Conservation (phyloP, 2,888 invertebrate genomes). For the Scaptomyza parva region DNA sequence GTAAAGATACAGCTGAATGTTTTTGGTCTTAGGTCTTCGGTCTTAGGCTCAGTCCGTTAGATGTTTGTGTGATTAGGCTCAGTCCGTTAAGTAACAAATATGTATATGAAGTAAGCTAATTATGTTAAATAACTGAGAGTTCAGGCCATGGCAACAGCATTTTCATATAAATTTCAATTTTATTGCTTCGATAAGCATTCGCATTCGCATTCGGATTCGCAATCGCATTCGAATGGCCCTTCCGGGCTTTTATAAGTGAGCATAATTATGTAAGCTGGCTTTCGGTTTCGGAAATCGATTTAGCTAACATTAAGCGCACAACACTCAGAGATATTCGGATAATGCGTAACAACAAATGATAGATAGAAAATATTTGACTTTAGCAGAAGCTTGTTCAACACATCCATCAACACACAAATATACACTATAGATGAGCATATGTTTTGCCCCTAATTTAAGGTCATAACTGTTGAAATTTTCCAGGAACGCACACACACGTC, state of each 20-base stretch:
- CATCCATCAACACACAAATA: background rate
- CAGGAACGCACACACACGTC: background rate
- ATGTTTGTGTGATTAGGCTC: too few species aligned
- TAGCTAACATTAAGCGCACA: background rate
- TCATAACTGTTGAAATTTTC: background rate
- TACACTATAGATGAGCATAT: background rate
- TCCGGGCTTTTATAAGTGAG: background rate
- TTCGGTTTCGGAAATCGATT: slow-evolving; percentile 2
- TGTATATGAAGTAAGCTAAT: slow-evolving; percentile 21
- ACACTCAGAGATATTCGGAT: background rate
- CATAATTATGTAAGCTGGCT: slow-evolving; percentile 5
- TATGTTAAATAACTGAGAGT: slow-evolving; percentile 9
- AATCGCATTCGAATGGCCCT: background rate
- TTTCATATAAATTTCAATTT: slow-evolving; percentile 21
- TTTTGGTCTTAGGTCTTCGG: background rate
- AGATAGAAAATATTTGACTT: slow-evolving; percentile 3
- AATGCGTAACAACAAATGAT: background rate
- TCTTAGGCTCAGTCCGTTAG: background rate
- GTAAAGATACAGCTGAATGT: slow-evolving; percentile 8
- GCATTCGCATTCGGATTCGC: too few species aligned
- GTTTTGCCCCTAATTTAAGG: slow-evolving; percentile 1
- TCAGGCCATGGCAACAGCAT: background rate
- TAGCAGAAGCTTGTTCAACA: background rate
- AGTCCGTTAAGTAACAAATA: slow-evolving; percentile 16
- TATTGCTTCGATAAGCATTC: slow-evolving; percentile 21